phyloP scores from a whole-genome alignment of 2,888 invertebrate genomes.

The Penaeus monodon region DNA sequence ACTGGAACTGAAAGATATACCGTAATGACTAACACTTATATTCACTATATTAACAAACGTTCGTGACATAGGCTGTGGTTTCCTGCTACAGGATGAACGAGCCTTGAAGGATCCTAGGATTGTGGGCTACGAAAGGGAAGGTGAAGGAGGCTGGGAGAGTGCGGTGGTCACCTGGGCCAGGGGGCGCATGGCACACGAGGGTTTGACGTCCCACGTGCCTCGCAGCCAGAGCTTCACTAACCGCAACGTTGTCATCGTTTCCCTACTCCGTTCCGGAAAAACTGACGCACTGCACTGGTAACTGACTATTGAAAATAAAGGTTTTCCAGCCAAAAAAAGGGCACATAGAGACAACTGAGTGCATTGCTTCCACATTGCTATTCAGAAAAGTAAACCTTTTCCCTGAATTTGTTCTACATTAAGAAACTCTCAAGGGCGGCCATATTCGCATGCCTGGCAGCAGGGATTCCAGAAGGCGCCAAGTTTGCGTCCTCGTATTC shows the following conservation, averaged over 20 bases:
- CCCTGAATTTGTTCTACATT: no score
- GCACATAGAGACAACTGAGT: no score
- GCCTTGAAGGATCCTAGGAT: no score
- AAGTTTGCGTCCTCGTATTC: conserved; percentile 35
- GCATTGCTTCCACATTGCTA: no score
- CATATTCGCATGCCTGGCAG: conserved; percentile 18
- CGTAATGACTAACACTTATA: no score
- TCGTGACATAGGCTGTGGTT: no score
- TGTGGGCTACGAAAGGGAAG: background rate
- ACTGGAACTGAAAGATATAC: no score
- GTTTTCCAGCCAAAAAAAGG: no score
- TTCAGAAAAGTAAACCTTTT: no score
- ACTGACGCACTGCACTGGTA: conserved; percentile 14
- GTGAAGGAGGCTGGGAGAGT: background rate
- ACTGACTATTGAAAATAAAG: background rate
- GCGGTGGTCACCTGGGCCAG: conserved; percentile 25
- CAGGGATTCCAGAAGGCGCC: conserved; percentile 2
- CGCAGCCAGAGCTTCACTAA: conserved; percentile 37
- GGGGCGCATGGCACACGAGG: conserved; percentile 30
- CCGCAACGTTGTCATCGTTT: conserved; percentile 17
- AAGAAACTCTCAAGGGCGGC: background rate
- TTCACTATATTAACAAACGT: no score
- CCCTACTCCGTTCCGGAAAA: conserved; percentile 5
- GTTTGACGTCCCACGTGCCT: conserved; percentile 20
- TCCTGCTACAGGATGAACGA: no score